Percentiles rank a stretch among this genome's conserved stretches.
phyloP scores from a whole-genome alignment of 2,888 invertebrate species.

The Pristionchus japonicus region DNA sequence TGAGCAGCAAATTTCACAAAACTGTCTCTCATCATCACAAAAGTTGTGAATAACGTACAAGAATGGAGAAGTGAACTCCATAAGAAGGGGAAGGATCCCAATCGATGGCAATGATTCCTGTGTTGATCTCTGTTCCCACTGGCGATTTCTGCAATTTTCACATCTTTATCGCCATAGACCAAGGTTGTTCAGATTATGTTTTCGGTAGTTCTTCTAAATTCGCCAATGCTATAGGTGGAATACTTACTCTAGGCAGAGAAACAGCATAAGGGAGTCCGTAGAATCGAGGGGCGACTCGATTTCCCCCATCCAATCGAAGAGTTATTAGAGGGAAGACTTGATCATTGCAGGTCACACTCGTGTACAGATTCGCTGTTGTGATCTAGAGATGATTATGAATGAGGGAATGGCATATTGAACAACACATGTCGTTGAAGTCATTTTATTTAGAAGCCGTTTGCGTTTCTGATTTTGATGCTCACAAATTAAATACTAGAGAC shows the following conservation, averaged over 20 bases:
- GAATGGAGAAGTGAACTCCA: constrained; percentile 60
- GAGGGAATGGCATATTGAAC: no score
- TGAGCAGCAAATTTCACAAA: not conserved
- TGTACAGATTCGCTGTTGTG: constrained; percentile 60
- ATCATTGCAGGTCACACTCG: constrained; percentile 70
- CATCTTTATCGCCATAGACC: no score
- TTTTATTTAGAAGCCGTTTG: not conserved
- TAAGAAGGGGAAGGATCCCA: constrained; percentile 67
- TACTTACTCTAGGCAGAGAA: constrained; percentile 54
- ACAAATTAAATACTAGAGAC: no score
- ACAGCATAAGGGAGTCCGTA: constrained; percentile 68
- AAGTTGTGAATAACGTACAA: constrained; percentile 50
- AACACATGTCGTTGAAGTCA: not conserved
- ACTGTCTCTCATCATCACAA: no score
- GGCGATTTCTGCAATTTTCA: constrained; percentile 49
- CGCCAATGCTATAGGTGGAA: not conserved
- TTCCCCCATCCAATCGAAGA: constrained; percentile 62
- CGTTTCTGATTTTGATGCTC: not conserved
- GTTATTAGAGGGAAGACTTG: constrained; percentile 70
- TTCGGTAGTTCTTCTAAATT: no score
- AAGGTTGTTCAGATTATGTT: no score
- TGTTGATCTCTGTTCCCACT: constrained; percentile 61
- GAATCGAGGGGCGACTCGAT: constrained; percentile 67
- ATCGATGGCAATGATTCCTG: constrained; percentile 69
- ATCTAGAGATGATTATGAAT: no score